Percentiles rank a stretch among this genome's conserved stretches.
These are phyloP conservation scores for Urocyon cinereoargenteus DNA, from an alignment of 2,797 vertebrate species.

Conservation along the genomic window DNA sequence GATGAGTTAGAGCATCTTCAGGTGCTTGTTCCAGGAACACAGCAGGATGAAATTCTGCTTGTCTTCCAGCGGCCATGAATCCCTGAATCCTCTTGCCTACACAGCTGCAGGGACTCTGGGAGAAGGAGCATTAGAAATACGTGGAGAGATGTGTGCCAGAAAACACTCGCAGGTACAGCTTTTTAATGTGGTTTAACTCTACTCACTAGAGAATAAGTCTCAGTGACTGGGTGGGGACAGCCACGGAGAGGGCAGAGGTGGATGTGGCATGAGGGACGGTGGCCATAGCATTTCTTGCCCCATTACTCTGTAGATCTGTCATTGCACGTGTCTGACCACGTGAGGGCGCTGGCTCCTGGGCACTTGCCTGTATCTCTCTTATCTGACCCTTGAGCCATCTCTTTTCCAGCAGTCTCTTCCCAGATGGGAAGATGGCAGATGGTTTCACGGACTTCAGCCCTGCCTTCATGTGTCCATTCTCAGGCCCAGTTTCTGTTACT, in stretches of 20 bases:
- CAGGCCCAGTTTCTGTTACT: not conserved
- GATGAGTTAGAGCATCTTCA: too few species aligned
- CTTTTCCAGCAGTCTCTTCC: not conserved
- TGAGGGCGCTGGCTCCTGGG: not conserved
- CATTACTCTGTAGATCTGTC: not conserved
- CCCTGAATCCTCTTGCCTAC: not conserved
- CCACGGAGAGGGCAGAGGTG: not conserved
- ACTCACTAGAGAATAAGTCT: not conserved
- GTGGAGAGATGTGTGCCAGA: not conserved
- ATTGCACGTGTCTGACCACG: not conserved
- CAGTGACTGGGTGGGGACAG: not conserved
- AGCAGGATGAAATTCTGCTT: not conserved
- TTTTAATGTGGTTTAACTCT: not conserved
- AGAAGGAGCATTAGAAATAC: not conserved
- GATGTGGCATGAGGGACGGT: not conserved
- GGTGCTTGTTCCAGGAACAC: accelerated
- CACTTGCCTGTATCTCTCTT: not conserved
- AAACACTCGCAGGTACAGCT: not conserved
- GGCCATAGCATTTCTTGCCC: not conserved
- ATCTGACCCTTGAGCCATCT: not conserved
- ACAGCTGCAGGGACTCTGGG: not conserved
- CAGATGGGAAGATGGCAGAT: not conserved
- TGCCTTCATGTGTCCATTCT: too few species aligned
- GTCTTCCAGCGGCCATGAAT: not conserved
- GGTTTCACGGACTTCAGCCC: not conserved